Base-by-base conservation (phyloP, 2,797 vertebrate genomes). In the Caiman crocodilus region DNA sequence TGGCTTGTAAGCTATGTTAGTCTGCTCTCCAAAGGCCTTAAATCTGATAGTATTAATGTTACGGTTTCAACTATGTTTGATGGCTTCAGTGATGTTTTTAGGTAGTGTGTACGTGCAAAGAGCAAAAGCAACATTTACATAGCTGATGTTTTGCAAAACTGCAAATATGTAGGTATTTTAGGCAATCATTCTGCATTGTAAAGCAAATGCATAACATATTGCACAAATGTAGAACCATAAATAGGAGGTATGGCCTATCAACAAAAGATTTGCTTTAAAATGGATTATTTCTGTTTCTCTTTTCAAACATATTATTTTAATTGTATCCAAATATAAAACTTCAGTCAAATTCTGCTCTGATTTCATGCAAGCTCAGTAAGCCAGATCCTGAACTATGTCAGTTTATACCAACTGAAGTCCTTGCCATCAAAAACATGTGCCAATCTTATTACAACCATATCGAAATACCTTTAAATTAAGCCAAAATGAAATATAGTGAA, bases 1-100 rank as follows among this genome's bases (percentile, higher is more conserved):
- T 97, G 98, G 97, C 97, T 98, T 98, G 97, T 96, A 59, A 99
- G 97, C 97, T 98, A 99, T 99, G 98, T 96, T 98, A 93, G 97
- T 97, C 97, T 97, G 92, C 95, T 90, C 91, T 97, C 97, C 93
- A 95, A 95, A 93, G 89, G 90, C 95, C 94, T 97, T 95, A 95
- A 92, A 95, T 95, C 93, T 97, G 94, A 97, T 96, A 97, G 85
- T 88, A 90, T 95, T 91, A 82, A 81, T 83, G 84, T 79, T 93
- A 87, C 73, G 92, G 92, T 85, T 57, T 81, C 71, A 61, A 71
- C 0, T 88, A 83, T 85, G 82, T 93, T 97, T 96, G 92, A 80
- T 95, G 96, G 63, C 74, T 86, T 26, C 59, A 84, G 96, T 94
- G 79, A 35, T 78, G 20, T 63, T 89, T 97, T 96, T 95, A 89